Conservation (phyloP, 2,113 vertebrate genomes). For the Cololabis saira region DNA sequence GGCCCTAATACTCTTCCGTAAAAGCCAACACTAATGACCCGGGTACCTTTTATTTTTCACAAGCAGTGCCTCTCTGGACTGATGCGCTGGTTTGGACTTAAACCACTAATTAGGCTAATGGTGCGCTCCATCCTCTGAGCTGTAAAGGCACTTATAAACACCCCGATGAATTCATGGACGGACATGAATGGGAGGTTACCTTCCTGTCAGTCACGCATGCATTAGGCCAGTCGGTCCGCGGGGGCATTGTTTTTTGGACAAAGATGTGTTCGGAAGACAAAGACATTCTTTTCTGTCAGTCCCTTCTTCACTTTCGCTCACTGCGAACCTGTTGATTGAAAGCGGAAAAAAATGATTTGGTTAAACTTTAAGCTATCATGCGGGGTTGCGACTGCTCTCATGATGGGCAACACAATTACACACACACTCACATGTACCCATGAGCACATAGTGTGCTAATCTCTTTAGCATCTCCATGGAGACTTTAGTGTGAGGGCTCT, state of each 20-base stretch:
- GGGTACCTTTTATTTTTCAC: neutral
- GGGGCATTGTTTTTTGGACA: constrained; percentile 23
- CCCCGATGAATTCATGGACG: neutral
- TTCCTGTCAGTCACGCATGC: neutral
- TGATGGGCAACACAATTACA: constrained; percentile 29
- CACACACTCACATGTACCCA: constrained; percentile 41
- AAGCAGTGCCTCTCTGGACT: neutral
- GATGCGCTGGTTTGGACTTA: neutral
- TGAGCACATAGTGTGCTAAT: constrained; percentile 55
- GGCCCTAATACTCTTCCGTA: no score
- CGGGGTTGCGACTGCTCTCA: constrained; percentile 26
- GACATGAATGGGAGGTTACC: neutral
- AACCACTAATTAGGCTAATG: neutral
- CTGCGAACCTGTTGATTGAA: constrained; percentile 37
- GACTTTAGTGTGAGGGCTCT: constrained; percentile 58
- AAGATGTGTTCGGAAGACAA: constrained; percentile 30
- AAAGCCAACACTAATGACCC: neutral
- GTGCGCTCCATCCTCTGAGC: neutral
- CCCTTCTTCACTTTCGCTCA: constrained; percentile 20
- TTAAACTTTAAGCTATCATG: constrained; percentile 52
- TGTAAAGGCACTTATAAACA: neutral
- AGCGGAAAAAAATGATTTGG: constrained; percentile 33
- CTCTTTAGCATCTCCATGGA: constrained; percentile 72
- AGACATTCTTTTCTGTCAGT: constrained; percentile 16
- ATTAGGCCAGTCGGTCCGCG: neutral